Evolutionary conservation across 2,888 invertebrate species (phyloP), one percentile per base, ranked within the genome.

Genomic region (Agelastica alni): DNA sequence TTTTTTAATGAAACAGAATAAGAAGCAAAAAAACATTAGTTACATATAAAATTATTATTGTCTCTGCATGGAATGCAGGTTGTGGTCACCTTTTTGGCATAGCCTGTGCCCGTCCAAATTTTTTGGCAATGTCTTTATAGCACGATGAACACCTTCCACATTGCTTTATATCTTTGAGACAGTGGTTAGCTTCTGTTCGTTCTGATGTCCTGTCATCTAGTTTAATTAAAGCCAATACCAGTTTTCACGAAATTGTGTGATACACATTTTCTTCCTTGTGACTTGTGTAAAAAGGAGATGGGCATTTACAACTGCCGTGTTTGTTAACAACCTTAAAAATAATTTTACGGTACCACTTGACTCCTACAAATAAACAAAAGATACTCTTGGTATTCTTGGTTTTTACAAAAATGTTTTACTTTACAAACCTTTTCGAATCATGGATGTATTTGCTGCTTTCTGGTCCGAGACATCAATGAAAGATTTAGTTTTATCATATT

Each of bases 311-410:
- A 53, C 41, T 42, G 48, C 47, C 9, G 53, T 43, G 18, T 32
- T 37, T 34, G 43, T 32, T 14, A 53, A 18, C 14, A 48, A 14
- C n/a, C 26, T 54, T 45, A 16, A 45, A 44, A 17, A 31, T 45
- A 14, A 51, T 26, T 18, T 55, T 55, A n/a, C 48, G 36, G 32
- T 54, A 54, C 48, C 48, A 49, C 34, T 47, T 52, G 31, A 47
- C 30, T 41, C 18, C 37, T 41, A 16, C 9, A 39, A 39, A 39
- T 39, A 39, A n/a, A n/a, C n/a, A n/a, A n/a, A n/a, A n/a, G n/a
- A n/a, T 16, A 36, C 12, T 18, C 39, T 45, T n/a, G n/a, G n/a
- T 46, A 26, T 30, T 41, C 47, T 41, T 37, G 32, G 32, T 32
- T 32, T 32, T 32, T 32, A 7, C 32, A 32, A 32, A 32, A 32